These are phyloP conservation scores for Trichopria drosophilae DNA, from an alignment of 2,888 invertebrate species.

Conservation along the genomic window DNA sequence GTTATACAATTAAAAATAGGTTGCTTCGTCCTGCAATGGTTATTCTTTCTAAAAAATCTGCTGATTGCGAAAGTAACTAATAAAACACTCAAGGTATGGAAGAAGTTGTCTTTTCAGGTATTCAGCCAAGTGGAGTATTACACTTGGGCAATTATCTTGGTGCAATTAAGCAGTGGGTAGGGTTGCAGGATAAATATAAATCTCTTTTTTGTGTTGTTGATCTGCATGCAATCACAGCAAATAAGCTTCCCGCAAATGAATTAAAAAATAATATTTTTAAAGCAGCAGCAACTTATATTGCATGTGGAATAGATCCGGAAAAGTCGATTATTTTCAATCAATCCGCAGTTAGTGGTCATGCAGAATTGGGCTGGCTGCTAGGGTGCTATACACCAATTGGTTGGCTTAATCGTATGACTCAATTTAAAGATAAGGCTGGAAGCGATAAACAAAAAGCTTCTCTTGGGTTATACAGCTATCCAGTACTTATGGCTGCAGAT, in stretches of 20 bases:
- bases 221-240: constrained; percentile 12
- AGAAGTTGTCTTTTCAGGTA: constrained; percentile 14
- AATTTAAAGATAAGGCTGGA: constrained; percentile 18
- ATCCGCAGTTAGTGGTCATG: constrained; percentile 9
- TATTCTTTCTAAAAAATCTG: constrained; percentile 17
- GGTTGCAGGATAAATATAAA: constrained; percentile 15
- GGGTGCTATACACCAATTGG: constrained; percentile 10
- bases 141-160: constrained; percentile 16
- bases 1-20: constrained; percentile 18
- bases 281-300: constrained; percentile 14
- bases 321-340: constrained; percentile 13
- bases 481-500: constrained; percentile 22
- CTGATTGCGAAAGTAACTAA: constrained; percentile 8
- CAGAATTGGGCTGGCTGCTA: constrained; percentile 16
- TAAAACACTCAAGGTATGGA: too few species aligned
- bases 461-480: constrained; percentile 15
- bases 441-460: constrained; percentile 8
- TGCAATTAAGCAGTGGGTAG: constrained; percentile 11
- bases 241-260: constrained; percentile 15
- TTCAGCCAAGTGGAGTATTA: constrained; percentile 6
- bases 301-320: constrained; percentile 16
- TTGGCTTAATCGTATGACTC: constrained; percentile 14
- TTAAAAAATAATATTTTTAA: constrained; percentile 13
- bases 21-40: constrained; percentile 16
- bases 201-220: constrained; percentile 15